Percentiles rank a stretch among this genome's conserved stretches.
phyloP scores from a whole-genome alignment of 2,113 vertebrate genomes.

The Ginglymostoma cirratum region DNA sequence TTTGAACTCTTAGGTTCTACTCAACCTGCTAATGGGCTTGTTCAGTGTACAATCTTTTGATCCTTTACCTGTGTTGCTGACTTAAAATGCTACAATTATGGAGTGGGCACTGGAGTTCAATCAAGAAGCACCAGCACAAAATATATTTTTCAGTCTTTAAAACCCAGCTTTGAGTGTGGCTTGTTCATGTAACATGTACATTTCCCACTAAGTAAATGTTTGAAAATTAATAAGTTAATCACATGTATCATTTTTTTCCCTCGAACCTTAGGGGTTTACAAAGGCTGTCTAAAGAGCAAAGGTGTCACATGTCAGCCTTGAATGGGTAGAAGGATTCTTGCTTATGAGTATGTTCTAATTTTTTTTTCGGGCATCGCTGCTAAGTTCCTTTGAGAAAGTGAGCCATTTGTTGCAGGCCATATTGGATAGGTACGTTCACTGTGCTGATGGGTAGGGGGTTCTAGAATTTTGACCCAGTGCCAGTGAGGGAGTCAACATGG shows the following conservation, averaged over 20 bases:
- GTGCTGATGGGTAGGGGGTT: too few species aligned
- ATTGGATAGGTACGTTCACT: too few species aligned
- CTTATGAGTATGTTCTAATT: background rate
- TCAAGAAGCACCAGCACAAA: background rate
- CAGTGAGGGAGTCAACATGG: too few species aligned
- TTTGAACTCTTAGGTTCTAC: background rate
- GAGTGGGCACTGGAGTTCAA: background rate
- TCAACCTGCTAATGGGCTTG: too few species aligned
- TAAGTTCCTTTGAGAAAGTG: too few species aligned
- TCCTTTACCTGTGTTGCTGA: background rate
- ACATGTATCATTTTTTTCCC: background rate
- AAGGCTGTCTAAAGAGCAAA: background rate
- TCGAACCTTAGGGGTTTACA: background rate
- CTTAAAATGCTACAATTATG: background rate
- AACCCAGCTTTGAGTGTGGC: background rate
- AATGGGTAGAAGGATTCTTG: background rate
- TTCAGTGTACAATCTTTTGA: background rate
- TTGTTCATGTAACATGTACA: too few species aligned
- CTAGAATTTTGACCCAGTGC: too few species aligned
- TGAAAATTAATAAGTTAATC: background rate
- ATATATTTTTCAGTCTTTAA: background rate
- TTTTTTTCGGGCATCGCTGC: too few species aligned
- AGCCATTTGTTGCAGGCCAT: too few species aligned
- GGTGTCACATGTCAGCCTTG: background rate
- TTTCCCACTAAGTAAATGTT: background rate